A percentile compares a stretch with the other conserved stretches of the same genome.
Evolutionary conservation across 2,888 invertebrate genomes (phyloP).

Genomic region (Limnephilus lunatus): DNA sequence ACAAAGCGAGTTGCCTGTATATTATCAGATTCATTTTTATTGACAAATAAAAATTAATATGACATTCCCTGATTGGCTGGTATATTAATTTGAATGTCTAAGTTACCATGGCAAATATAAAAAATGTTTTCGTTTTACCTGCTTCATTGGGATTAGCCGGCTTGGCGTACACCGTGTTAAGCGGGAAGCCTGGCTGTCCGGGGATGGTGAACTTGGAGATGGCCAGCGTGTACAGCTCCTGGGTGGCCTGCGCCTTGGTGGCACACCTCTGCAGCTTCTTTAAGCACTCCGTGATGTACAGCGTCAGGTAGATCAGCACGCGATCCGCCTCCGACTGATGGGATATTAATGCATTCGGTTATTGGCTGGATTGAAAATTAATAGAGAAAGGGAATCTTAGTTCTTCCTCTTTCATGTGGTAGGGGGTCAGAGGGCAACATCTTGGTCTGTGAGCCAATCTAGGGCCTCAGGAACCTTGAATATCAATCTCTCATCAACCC

Average conservation of each 20-base stretch:
- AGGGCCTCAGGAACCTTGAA: no score
- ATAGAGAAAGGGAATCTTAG: no score
- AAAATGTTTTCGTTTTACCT: conserved; percentile 76
- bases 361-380: neutral
- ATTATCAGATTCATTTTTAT: no score
- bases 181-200: conserved; percentile 95
- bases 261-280: conserved; percentile 95
- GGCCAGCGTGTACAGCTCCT: conserved; percentile 97
- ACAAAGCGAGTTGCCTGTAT: no score
- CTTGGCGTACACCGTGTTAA: conserved; percentile 96
- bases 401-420: no score
- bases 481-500: no score
- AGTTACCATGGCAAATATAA: neutral
- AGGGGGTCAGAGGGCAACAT: no score
- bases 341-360: conserved; percentile 59
- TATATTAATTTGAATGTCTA: no score
- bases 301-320: conserved; percentile 96
- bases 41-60: no score
- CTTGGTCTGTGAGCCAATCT: no score
- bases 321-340: conserved; percentile 96
- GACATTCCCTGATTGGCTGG: no score
- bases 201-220: conserved; percentile 97
- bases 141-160: conserved; percentile 88
- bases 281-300: conserved; percentile 98
- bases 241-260: conserved; percentile 91